Evolutionary conservation across 2,797 vertebrate genomes (phyloP).

Genomic region (Chiroxiphia lanceolata): DNA sequence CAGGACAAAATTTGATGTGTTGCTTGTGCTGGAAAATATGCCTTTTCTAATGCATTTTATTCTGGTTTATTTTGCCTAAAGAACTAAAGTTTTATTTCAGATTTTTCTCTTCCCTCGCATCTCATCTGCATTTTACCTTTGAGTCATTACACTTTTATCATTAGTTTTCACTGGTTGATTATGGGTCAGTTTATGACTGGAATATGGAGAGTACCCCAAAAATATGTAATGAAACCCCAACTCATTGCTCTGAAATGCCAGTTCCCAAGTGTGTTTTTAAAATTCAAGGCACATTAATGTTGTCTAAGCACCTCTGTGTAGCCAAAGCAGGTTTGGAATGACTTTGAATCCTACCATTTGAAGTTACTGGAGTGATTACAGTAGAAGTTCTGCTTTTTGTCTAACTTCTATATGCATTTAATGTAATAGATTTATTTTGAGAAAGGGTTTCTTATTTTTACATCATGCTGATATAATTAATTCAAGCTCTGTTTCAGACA

Average conservation of each 20-base stretch:
- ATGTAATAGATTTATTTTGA: conserved; percentile 39
- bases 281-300: background rate
- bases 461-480: background rate
- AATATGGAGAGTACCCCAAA: background rate
- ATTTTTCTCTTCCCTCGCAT: background rate
- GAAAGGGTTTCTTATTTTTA: background rate
- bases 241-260: background rate
- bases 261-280: background rate
- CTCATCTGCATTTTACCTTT: background rate
- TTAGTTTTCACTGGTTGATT: conserved; percentile 18
- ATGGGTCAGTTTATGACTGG: conserved; percentile 19
- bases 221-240: background rate
- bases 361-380: conserved; percentile 5
- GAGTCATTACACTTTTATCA: conserved; percentile 2
- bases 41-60: background rate
- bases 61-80: conserved; percentile 49
- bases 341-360: conserved; percentile 1
- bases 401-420: background rate
- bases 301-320: background rate
- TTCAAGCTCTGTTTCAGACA: background rate
- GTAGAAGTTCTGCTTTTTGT: background rate
- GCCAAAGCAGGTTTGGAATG: background rate
- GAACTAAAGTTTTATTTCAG: conserved; percentile 30
- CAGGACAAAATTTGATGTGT: background rate
- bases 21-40: conserved; percentile 23